Evolutionary conservation across 2,888 invertebrate species (phyloP), one percentile per base, ranked within the genome.

Genomic region (Coelopa pilipes): DNA sequence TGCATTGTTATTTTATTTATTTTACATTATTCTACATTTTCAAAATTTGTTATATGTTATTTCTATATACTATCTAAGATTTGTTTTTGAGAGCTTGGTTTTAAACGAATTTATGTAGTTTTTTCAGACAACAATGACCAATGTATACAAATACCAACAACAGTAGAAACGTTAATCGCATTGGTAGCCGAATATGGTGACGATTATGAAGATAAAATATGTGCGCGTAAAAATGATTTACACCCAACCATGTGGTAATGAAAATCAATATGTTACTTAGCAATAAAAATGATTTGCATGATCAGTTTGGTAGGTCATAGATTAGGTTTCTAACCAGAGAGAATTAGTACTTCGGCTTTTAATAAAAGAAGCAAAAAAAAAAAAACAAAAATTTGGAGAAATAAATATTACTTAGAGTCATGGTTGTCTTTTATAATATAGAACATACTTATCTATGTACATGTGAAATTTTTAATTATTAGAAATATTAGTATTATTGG

Each of bases 131-230:
- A 82, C 81, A 83, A 83, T 80, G 82, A 82, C 79, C 80, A 81
- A 73, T 77, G 76, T 76, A 82, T 87, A 84, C 83, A 84, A 82
- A 85, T 87, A 84, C 87, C 88, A 85, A 86, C 87, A 83, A 85
- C 90, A 89, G 83, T 88, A 86, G 88, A 88, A 80, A 90, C 90
- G 82, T 90, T 91, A 85, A 88, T 88, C 86, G 90, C 91, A 85
- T 85, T 87, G 86, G 91, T 91, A 84, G 90, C 91, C 86, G 87
- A 89, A 88, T 90, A 90, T 88, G 91, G 91, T 84, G 91, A 91
- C 89, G 90, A 89, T 87, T 91, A 90, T 89, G 91, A 91, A 90
- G 90, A 90, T 88, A 90, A 90, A 88, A 90, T 91, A 89, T 86
- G 86, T 81, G 82, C 85, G 83, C 85, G 83, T 82, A 88, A 85